Evolutionary conservation across 1,140 invertebrate genomes (phyloP).

Genomic region (Drosophila tristis): DNA sequence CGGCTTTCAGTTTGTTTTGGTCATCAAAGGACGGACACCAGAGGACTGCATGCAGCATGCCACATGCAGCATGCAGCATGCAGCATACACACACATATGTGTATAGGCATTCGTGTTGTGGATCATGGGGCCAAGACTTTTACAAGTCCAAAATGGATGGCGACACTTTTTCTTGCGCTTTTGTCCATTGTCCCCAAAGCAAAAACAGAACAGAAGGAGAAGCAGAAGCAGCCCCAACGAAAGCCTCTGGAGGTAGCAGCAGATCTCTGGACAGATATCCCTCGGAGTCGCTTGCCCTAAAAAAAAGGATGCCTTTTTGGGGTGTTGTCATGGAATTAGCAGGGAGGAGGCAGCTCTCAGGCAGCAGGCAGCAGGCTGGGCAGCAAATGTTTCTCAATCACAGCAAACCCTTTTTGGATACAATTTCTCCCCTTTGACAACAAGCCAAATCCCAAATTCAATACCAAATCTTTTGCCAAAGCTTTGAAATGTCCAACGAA

Average conservation of each 20-base stretch:
- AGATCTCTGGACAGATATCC: constrained; percentile 47
- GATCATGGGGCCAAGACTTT: constrained; percentile 49
- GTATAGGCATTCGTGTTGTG: constrained; percentile 66
- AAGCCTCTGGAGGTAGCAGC: constrained; percentile 31
- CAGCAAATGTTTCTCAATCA: no score
- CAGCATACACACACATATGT: background rate
- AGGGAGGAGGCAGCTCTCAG: background rate
- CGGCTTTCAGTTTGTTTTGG: constrained; percentile 76
- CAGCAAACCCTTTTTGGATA: no score
- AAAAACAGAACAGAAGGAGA: no score
- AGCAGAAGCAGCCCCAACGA: background rate
- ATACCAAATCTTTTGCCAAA: no score
- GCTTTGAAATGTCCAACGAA: no score
- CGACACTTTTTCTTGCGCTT: constrained; percentile 72
- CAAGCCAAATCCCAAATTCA: no score
- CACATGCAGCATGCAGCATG: background rate
- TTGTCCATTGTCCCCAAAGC: constrained; percentile 46
- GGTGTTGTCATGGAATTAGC: constrained; percentile 26
- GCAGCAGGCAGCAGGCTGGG: background rate
- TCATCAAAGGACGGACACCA: constrained; percentile 68
- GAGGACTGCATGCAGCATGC: constrained; percentile 12
- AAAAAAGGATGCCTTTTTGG: constrained; percentile 14
- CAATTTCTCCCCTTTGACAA: no score
- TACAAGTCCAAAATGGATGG: constrained; percentile 57
- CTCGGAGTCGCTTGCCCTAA: constrained; percentile 11